A percentile compares a stretch with the other conserved stretches of the same genome.
These are phyloP conservation scores for Gryon sp. DNA, from an alignment of 1,140 invertebrate species.

Conservation along the genomic window DNA sequence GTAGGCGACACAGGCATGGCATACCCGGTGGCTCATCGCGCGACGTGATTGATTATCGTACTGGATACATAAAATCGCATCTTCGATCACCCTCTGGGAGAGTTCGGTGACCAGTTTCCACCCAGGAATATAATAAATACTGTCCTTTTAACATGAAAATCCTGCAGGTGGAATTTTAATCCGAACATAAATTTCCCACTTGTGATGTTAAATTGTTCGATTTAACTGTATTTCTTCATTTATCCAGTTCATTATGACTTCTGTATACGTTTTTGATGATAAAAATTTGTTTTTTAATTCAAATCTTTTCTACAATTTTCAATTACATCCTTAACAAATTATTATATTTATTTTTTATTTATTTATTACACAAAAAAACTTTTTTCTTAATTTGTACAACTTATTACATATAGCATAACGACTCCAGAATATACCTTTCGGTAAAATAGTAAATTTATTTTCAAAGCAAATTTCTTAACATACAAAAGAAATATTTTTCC, in stretches of 20 bases:
- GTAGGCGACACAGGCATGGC: conserved; percentile 83
- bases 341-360: conserved; percentile 1
- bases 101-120: conserved; percentile 84
- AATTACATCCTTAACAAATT: conserved; percentile 3
- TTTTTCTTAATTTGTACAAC: too few species aligned
- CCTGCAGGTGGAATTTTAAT: conserved; percentile 47
- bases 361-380: too few species aligned
- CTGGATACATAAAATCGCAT: conserved; percentile 93
- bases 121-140: conserved; percentile 9
- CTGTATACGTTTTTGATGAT: conserved; percentile 44
- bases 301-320: conserved; percentile 8
- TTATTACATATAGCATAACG: too few species aligned
- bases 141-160: conserved; percentile 36
- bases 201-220: conserved; percentile 59
- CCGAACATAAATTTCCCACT: conserved; percentile 23
- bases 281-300: conserved; percentile 32
- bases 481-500: too few species aligned
- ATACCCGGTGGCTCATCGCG: conserved; percentile 81
- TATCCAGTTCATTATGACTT: conserved; percentile 33
- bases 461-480: too few species aligned
- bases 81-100: conserved; percentile 91
- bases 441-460: too few species aligned
- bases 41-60: conserved; percentile 89
- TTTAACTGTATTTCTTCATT: conserved; percentile 28
- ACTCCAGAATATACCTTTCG: too few species aligned